Percentiles rank a stretch among this genome's conserved stretches.
phyloP scores from a whole-genome alignment of 2,113 vertebrate genomes.

The Piliocolobus tephrosceles region DNA sequence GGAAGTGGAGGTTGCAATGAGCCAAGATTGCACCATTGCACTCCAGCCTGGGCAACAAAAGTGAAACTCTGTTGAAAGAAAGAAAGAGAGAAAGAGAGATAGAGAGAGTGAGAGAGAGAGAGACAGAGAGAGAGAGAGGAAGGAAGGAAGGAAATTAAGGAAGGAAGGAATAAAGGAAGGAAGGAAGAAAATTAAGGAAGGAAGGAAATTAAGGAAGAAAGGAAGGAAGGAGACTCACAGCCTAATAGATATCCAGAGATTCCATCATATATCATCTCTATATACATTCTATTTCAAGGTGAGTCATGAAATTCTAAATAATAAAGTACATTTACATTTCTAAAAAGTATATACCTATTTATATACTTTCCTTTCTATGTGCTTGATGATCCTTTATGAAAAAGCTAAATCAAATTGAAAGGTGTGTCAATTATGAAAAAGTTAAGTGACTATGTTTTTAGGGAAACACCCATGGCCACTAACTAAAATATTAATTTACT shows the following conservation, averaged over 20 bases:
- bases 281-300: not conserved
- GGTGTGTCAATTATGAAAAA: not conserved
- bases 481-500: slow-evolving; percentile 70
- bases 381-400: not conserved
- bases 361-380: not conserved
- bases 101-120: too few relatives aligned
- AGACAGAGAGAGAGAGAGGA: too few relatives aligned
- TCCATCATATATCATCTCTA: not conserved
- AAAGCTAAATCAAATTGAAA: slow-evolving; percentile 16
- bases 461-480: not conserved
- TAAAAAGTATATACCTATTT: not conserved
- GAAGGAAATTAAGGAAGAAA: too few relatives aligned
- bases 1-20: too few relatives aligned
- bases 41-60: too few relatives aligned
- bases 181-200: too few relatives aligned
- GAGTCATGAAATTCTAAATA: not conserved
- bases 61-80: too few relatives aligned
- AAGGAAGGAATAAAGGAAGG: too few relatives aligned
- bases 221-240: not conserved
- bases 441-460: slow-evolving; percentile 1
- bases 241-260: too few relatives aligned
- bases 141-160: too few relatives aligned
- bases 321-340: not conserved
- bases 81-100: too few relatives aligned
- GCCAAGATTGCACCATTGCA: too few relatives aligned